Evolutionary conservation across 2,113 vertebrate species (phyloP), one percentile per base, ranked within the genome.

Genomic region (Rhodinocichla rosea): DNA sequence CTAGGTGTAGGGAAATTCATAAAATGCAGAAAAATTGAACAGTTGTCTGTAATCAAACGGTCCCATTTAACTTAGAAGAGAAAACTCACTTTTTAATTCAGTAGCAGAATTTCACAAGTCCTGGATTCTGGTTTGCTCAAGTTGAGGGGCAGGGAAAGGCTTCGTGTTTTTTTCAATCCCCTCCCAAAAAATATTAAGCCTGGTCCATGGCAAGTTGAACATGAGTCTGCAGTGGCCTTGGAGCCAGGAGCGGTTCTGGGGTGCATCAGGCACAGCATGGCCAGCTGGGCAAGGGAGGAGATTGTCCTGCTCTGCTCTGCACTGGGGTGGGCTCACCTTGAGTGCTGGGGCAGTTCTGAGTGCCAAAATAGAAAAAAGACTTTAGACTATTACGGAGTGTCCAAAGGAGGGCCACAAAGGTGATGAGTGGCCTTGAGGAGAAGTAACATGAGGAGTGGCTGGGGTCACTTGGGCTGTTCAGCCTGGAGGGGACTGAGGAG

Each of bases 291-390:
- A 50, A 32, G 30, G 52, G 32, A 42, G 32, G 50, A 35, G 24
- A 57, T 49, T 75, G 42, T 50, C 24, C 70, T 0, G 1, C 52
- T 57, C 20, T 57, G 24, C 16, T 30, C 60, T 59, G 71, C 2
- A 0, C 10, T 59, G 27, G 21, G 17, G 22, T 1, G 0, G 37
- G 7, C 21, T 68, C 62, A 27, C 21, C 26, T 44, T 1, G 0
- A 50, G 52, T 50, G 7, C 40, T 64, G 19, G n/a, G 44, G 7
- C 23, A 47, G n/a, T 0, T 55, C 2, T 63, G 27, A 27, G 9
- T 55, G 27, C 22, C 11, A 32, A 0, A 44, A 8, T 20, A 2
- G 3, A 53, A 33, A 10, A 47, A 57, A 56, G 19, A n/a, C 28
- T 30, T 7, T 39, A 49, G 40, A 5, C 8, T 35, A 5, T 65